Base-by-base conservation (phyloP, 2,888 invertebrate genomes). In the Ennomos erosarius region DNA sequence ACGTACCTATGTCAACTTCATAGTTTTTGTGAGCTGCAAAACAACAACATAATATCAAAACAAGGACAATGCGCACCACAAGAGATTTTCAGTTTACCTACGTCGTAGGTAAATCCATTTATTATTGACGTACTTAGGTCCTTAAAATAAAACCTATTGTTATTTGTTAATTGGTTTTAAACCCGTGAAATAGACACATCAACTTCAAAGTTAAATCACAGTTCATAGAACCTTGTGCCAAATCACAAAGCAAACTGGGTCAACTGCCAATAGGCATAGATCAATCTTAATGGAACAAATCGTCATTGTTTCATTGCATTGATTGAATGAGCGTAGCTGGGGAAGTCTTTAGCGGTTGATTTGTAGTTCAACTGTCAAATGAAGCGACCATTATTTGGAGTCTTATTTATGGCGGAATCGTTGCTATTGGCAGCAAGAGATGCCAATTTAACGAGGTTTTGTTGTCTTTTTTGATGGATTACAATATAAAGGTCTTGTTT, bases 201-300 rank as follows among this genome's bases (percentile, higher is more conserved):
- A 54, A 51, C 48, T 52, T 57, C 46, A 57, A n/a, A 51, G 40
- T 55, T 64, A 64, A 62, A 61, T 58, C 59, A 59, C 58, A 49
- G 58, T 59, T 55, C 55, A 50, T 46, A 63, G 59, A 26, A 67
- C 70, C 71, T 69, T 71, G 68, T 64, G 65, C 59, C 67, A 58
- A 59, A 64, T 69, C 59, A 54, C 40, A 42, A 58, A 64, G 55
- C 45, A 63, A 71, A 67, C 67, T 71, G 60, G 70, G 68, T 63
- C 65, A 65, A 55, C 59, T 54, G 52, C 64, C 65, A 65, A 65
- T 65, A 63, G 42, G 35, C 56, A 50, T 36, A 59, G 56, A 60
- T 59, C 59, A 59, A 62, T 62, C 61, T 55, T 59, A 55, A 61
- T 55, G 49, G 45, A 67, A 61, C 62, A 59, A 66, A 61, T 56